These are phyloP conservation scores for Sebastes iracundus DNA, from an alignment of 2,797 vertebrate species.

Conservation along the genomic window DNA sequence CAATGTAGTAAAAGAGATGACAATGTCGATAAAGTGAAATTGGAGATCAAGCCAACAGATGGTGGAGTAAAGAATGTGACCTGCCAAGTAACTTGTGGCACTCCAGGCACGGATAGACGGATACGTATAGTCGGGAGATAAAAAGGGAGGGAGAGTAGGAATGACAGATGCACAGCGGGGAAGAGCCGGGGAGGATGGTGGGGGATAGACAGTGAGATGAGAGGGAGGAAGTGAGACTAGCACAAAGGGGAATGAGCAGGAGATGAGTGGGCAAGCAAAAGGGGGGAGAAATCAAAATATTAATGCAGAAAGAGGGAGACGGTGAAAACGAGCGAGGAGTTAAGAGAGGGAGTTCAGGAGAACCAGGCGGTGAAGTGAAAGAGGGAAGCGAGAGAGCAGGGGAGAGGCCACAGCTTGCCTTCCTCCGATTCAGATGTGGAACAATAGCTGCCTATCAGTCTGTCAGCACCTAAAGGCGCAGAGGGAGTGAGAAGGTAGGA, in stretches of 20 bases:
- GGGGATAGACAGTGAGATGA: constrained; percentile 49
- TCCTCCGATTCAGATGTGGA: constrained; percentile 82
- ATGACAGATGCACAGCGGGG: constrained; percentile 69
- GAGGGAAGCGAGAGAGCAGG: constrained; percentile 56
- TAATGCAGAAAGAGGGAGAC: constrained; percentile 16
- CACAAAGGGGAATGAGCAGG: constrained; percentile 47
- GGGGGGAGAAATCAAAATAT: constrained; percentile 48
- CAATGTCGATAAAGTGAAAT: constrained; percentile 74
- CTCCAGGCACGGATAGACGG: constrained; percentile 50
- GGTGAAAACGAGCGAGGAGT: constrained; percentile 29
- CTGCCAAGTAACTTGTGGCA: constrained; percentile 72
- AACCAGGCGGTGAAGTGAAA: constrained; percentile 25
- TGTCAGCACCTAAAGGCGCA: constrained; percentile 78
- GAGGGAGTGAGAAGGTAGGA: constrained; percentile 76
- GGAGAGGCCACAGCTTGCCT: constrained; percentile 73
- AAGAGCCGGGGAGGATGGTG: constrained; percentile 25
- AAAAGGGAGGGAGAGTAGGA: constrained; percentile 67
- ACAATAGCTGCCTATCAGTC: constrained; percentile 83
- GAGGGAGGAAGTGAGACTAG: constrained; percentile 52
- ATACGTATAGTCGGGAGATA: constrained; percentile 70
- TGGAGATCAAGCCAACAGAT: constrained; percentile 73
- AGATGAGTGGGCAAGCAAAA: constrained; percentile 42
- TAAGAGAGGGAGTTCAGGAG: constrained; percentile 31
- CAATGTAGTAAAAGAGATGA: constrained; percentile 68
- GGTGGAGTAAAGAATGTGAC: constrained; percentile 72